phyloP scores from a whole-genome alignment of 2,113 vertebrate species.

The Chloropsis hardwickii region DNA sequence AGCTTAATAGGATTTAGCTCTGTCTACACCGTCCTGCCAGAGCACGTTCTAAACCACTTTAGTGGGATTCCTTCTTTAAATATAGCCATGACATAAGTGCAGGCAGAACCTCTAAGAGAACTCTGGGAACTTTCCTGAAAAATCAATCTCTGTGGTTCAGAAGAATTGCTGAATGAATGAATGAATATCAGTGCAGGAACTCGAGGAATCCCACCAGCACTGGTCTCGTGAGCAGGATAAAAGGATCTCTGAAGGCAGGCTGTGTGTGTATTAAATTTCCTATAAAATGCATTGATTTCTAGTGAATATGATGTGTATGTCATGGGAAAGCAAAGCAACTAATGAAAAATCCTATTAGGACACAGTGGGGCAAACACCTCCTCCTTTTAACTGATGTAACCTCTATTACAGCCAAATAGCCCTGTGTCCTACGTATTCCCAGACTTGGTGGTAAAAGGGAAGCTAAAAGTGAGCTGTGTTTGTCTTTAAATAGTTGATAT shows the following conservation, averaged over 20 bases:
- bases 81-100: constrained; percentile 16
- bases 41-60: constrained; percentile 20
- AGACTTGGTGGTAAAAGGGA: background rate
- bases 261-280: background rate
- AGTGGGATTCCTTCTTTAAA: constrained; percentile 48
- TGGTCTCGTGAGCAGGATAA: background rate
- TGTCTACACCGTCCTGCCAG: constrained; percentile 26
- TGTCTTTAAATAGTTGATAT: background rate
- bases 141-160: constrained; percentile 8
- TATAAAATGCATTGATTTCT: background rate
- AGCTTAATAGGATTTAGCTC: constrained; percentile 53
- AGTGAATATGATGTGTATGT: background rate
- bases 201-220: background rate
- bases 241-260: background rate
- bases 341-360: background rate
- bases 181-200: background rate
- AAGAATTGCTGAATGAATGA: background rate
- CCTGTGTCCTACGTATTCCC: rapidly evolving
- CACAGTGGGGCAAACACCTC: background rate
- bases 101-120: background rate
- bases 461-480: background rate
- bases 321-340: background rate
- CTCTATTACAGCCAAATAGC: background rate
- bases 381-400: background rate
- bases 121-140: constrained; percentile 21